These are phyloP conservation scores for Ceratotherium simum DNA, from an alignment of 2,113 vertebrate genomes.

Conservation along the genomic window DNA sequence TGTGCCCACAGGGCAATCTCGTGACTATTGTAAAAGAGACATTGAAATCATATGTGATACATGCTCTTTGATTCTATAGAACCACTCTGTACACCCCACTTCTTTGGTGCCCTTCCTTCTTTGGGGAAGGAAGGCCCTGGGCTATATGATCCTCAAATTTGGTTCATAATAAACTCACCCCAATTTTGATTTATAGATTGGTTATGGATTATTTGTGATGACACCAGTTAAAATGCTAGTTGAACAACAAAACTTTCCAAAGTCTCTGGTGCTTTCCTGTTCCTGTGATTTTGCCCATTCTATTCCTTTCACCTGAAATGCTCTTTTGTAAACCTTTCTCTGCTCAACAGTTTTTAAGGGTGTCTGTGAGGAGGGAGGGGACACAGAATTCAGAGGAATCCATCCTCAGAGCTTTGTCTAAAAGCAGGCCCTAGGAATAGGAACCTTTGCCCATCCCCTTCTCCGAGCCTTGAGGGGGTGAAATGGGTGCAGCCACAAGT, in stretches of 20 bases:
- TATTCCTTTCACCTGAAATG: not conserved
- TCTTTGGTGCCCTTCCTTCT: no score
- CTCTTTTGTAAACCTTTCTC: not conserved
- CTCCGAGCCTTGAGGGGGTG: not conserved
- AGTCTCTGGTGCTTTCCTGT: not conserved
- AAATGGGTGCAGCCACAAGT: accelerated
- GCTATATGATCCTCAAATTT: no score
- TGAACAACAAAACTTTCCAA: not conserved
- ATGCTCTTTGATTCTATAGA: no score
- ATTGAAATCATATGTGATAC: no score
- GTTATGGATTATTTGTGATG: no score
- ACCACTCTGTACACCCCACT: no score
- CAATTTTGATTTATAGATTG: no score
- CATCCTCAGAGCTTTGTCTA: not conserved
- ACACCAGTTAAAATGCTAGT: not conserved
- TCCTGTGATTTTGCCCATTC: not conserved
- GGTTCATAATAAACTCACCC: no score
- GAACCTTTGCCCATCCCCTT: not conserved
- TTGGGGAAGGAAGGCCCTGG: no score
- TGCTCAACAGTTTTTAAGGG: not conserved
- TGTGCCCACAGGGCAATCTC: no score
- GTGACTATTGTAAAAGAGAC: no score
- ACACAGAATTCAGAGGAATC: not conserved
- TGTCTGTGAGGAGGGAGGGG: not conserved
- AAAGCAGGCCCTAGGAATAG: not conserved